Evolutionary conservation across 2,113 vertebrate genomes (phyloP), one percentile per base, ranked within the genome.

Genomic region (Pitta sordida): DNA sequence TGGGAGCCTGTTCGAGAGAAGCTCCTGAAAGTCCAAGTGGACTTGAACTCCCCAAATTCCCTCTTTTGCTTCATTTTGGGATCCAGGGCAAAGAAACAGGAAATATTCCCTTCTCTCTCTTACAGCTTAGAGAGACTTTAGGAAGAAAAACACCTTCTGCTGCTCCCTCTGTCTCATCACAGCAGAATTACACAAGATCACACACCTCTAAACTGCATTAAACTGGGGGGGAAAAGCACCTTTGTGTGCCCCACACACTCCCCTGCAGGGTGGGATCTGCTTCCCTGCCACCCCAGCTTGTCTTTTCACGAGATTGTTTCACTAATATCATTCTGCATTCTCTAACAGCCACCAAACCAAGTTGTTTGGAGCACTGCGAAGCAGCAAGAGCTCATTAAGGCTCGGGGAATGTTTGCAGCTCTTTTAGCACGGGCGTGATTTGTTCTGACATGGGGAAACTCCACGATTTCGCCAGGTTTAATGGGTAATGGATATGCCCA

Each of bases 381-480:
- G 77, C 96, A 97, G 96, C 96, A 93, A 94, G 95, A 97, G 86
- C 68, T 90, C 93, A 97, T 97, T 97, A 97, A 88, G 92, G 95
- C 88, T 82, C 58, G 53, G 71, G 86, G 94, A 95, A 92, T 83
- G 95, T 97, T 96, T 96, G 93, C 83, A 86, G 96, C 73, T 75
- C 51, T 93, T 95, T 91, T 74, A 96, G 93, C 93, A 73, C 68
- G 52, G 83, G 53, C 13, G 5, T 80, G 86, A 96, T 96, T 91
- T 96, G 96, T 94, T 97, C 78, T 60, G 96, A 96, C 96, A 88
- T 8, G 90, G 81, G 94, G 81, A 89, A 94, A 91, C 87, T 78
- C 80, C 89, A 89, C 83, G 94, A 91, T 88, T 94, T 90, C 14
- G 1, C 79, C 88, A 93, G 88, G 80, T 94, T 95, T 95, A 94